phyloP scores from a whole-genome alignment of 2,888 invertebrate genomes.

The Idaea biselata region DNA sequence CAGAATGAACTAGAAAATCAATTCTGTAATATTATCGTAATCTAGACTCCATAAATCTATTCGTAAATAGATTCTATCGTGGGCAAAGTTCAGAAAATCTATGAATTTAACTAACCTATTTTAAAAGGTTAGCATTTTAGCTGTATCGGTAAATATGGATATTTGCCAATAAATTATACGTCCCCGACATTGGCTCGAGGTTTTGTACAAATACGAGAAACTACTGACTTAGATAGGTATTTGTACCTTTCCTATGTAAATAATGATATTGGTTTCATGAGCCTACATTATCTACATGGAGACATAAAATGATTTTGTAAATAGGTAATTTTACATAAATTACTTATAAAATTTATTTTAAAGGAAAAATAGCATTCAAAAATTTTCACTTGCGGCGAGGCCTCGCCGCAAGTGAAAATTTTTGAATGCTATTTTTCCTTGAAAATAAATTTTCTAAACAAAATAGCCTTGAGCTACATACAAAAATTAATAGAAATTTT shows the following conservation, averaged over 20 bases:
- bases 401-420: too few species aligned
- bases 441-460: too few species aligned
- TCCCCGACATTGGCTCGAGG: background rate
- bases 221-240: background rate
- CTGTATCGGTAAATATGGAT: background rate
- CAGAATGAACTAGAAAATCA: too few species aligned
- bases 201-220: background rate
- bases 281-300: background rate
- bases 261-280: background rate
- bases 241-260: background rate
- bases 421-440: too few species aligned
- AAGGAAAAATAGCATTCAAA: too few species aligned
- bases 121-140: background rate
- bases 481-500: too few species aligned
- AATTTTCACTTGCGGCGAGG: too few species aligned
- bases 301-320: too few species aligned
- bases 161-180: slow-evolving; percentile 1
- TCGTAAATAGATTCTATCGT: background rate
- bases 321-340: too few species aligned
- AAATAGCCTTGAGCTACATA: too few species aligned
- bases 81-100: background rate
- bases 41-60: background rate
- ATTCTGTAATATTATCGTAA: background rate
- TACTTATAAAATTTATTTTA: too few species aligned
- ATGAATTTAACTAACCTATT: background rate